Evolutionary conservation across 37 sponge, comb jelly and placozoan species (phyloP), one percentile per base, ranked within the genome.

Genomic region (Aphrocallistes beatrix): DNA sequence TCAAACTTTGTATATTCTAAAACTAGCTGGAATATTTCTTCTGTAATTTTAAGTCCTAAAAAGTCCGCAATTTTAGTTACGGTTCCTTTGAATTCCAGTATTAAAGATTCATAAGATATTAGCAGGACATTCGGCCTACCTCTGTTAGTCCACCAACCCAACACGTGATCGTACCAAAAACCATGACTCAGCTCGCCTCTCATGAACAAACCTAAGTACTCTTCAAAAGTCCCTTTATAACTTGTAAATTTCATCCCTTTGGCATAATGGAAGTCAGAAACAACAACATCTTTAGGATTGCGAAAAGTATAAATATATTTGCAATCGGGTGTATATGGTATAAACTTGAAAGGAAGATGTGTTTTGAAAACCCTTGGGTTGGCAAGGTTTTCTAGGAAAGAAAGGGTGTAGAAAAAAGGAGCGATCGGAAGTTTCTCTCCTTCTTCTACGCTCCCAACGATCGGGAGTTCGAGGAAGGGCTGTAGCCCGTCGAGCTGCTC

Each of bases 231-330:
- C 3, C 75, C 75, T 3, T 19, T 13, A 60, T 60, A 60, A 13
- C 75, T 60, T 32, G n/a, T 21, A 30, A 60, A 60, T 30, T 60
- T 60, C 75, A 60, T 60, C 6, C 75, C 75, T 30, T 60, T 60
- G n/a, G 75, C 10, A 30, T 60, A 60, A 60, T 60, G n/a, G 75
- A 25, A 60, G 34, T 60, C 75, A 32, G 75, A 60, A 19, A 60
- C 75, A 60, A 28, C 75, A 28, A 60, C 75, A 13, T 60, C 75
- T 60, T 60, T 60, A 60, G 75, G 75, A 60, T 60, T 60, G 6
- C 75, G 25, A 60, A 25, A 60, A 32, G 75, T 60, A 60, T 60
- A 60, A 60, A 60, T 60, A 13, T 60, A 60, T 30, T 60, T 60
- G 34, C 75, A 60, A 6, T 60, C 75, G 8, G 10, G 75, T 8